phyloP scores from a whole-genome alignment of 1,140 invertebrate genomes.

The Temnothorax curvispinosus region DNA sequence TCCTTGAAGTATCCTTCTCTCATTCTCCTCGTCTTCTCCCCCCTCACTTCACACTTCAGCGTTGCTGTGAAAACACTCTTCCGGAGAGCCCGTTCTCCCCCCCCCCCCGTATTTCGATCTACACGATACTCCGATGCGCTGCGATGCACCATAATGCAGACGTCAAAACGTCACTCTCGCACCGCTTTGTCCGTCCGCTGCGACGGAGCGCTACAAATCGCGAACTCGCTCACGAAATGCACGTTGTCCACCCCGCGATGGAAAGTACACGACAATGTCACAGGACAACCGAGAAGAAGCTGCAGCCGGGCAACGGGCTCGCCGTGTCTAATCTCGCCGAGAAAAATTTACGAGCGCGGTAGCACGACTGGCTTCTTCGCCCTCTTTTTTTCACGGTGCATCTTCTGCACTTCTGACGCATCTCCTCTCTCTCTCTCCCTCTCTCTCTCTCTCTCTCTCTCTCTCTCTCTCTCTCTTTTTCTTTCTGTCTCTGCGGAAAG shows the following conservation, averaged over 20 bases:
- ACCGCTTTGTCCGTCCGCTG: constrained; percentile 52
- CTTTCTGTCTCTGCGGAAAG: constrained; percentile 64
- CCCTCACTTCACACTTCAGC: constrained; percentile 16
- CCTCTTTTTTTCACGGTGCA: constrained; percentile 1
- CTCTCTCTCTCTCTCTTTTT: neutral
- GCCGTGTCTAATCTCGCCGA: constrained; percentile 69
- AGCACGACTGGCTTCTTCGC: constrained; percentile 21
- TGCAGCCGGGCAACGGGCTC: constrained; percentile 23
- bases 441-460: neutral
- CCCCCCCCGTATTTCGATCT: neutral
- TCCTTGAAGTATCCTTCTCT: constrained; percentile 5
- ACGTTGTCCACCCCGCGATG: neutral
- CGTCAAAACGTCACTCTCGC: constrained; percentile 67
- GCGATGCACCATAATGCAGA: constrained; percentile 64
- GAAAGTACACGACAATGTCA: constrained; percentile 39
- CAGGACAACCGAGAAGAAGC: constrained; percentile 20
- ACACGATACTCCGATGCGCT: constrained; percentile 40
- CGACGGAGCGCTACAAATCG: constrained; percentile 60
- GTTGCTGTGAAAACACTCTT: constrained; percentile 26
- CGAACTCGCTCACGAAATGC: constrained; percentile 42
- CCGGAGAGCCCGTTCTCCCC: neutral
- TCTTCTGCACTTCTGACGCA: neutral
- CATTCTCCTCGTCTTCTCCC: constrained; percentile 40
- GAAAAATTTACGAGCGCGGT: constrained; percentile 71
- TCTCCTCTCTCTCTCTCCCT: constrained; percentile 8